phyloP scores from a whole-genome alignment of 1,140 invertebrate genomes.

The Magallana gigas region DNA sequence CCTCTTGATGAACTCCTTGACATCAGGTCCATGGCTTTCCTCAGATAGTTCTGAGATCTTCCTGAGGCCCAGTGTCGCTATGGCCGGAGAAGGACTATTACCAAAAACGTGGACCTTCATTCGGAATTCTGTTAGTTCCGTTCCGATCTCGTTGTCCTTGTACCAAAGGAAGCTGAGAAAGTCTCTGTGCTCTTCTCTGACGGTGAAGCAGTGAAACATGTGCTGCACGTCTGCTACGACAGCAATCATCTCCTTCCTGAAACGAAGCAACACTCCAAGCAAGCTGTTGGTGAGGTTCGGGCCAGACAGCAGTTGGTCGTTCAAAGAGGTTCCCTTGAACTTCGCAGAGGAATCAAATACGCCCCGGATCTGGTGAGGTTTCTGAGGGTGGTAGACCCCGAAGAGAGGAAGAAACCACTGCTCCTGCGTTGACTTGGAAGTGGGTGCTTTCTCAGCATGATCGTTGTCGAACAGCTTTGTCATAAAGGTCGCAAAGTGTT shows the following conservation, averaged over 20 bases:
- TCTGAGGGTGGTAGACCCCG: conserved; percentile 45
- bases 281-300: background rate
- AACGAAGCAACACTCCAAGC: too few relatives aligned
- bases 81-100: background rate
- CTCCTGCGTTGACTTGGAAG: conserved; percentile 24
- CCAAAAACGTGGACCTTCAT: conserved; percentile 54
- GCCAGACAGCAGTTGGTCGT: conserved; percentile 42
- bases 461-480: conserved; percentile 41
- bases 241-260: too few relatives aligned
- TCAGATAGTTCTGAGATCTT: background rate
- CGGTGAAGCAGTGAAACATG: too few relatives aligned
- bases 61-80: conserved; percentile 46
- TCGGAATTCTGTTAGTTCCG: too few relatives aligned
- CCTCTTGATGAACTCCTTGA: conserved; percentile 29
- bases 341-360: conserved; percentile 27
- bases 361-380: conserved; percentile 27
- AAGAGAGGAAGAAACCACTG: conserved; percentile 46
- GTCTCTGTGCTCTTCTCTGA: too few relatives aligned
- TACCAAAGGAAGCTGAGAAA: too few relatives aligned
- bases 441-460: conserved; percentile 48
- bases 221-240: too few relatives aligned
- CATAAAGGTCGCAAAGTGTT: conserved; percentile 38
- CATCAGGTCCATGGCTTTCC: background rate
- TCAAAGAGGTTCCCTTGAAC: background rate
- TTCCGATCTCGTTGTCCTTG: too few relatives aligned